phyloP scores from a whole-genome alignment of 2,113 vertebrate genomes.

The Orthochromis malagaraziensis region DNA sequence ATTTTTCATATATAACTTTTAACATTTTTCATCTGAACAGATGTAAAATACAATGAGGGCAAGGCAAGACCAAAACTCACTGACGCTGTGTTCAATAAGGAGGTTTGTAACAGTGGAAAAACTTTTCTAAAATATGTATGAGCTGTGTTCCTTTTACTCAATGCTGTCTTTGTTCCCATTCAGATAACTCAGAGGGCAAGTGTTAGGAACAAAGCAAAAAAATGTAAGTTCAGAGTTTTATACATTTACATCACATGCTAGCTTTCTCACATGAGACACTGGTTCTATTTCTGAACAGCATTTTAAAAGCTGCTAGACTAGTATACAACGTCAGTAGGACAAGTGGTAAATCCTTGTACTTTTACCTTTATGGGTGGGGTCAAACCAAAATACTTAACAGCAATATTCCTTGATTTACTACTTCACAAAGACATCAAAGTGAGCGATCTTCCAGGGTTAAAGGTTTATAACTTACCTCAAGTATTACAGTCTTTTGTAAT shows the following conservation, averaged over 20 bases:
- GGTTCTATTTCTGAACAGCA: neutral
- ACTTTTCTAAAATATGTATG: neutral
- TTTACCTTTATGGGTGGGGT: neutral
- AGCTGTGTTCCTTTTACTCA: neutral
- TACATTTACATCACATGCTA: neutral
- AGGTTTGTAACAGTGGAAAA: conserved; percentile 17
- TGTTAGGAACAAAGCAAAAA: conserved; percentile 57
- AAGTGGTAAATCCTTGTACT: neutral
- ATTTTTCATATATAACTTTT: neutral
- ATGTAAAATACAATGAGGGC: conserved; percentile 50
- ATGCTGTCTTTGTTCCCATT: neutral
- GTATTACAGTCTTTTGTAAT: neutral
- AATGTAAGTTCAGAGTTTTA: conserved; percentile 33
- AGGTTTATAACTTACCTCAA: neutral
- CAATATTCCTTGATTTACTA: neutral
- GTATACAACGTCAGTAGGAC: neutral
- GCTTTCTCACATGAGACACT: neutral
- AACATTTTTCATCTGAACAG: conserved; percentile 25
- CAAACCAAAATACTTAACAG: neutral
- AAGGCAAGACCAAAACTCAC: conserved; percentile 71
- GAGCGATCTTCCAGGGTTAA: neutral
- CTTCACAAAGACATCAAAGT: neutral
- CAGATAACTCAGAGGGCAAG: conserved; percentile 55
- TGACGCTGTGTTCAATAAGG: conserved; percentile 64
- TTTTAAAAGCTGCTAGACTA: neutral